phyloP scores from a whole-genome alignment of 2,797 vertebrate genomes.

The Chaunax sp. region DNA sequence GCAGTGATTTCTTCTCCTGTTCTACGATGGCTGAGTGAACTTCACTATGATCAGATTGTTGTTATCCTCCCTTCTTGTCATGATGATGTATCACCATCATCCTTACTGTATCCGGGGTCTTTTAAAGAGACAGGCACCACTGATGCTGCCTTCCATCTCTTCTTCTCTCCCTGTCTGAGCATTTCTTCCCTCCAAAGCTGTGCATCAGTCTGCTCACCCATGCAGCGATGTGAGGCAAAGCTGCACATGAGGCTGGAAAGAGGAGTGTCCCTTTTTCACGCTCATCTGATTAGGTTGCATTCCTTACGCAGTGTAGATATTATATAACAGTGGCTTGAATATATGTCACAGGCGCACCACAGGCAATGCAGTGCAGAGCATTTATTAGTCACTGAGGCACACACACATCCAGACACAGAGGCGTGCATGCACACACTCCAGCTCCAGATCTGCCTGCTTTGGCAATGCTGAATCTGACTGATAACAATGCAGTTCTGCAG shows the following conservation, averaged over 20 bases:
- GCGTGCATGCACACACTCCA: constrained; percentile 56
- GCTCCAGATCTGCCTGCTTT: constrained; percentile 67
- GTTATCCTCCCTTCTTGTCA: neutral
- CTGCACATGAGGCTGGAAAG: constrained; percentile 47
- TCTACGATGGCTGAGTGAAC: constrained; percentile 44
- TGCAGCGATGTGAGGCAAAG: constrained; percentile 50
- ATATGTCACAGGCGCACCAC: constrained; percentile 63
- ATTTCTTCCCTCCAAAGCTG: constrained; percentile 62
- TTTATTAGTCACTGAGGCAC: constrained; percentile 58
- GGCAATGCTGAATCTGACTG: constrained; percentile 78
- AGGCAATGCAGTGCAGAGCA: constrained; percentile 60
- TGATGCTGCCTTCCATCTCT: constrained; percentile 42
- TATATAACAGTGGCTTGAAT: constrained; percentile 74
- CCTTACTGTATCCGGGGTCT: constrained; percentile 22
- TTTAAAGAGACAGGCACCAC: constrained; percentile 73
- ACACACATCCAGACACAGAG: constrained; percentile 51
- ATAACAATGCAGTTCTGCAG: constrained; percentile 86
- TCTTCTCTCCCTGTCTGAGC: constrained; percentile 47
- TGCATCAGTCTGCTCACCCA: constrained; percentile 45
- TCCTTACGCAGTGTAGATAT: constrained; percentile 58
- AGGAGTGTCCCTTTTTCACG: constrained; percentile 38
- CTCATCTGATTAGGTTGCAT: constrained; percentile 44
- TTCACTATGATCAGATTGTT: constrained; percentile 17
- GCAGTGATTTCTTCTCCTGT: constrained; percentile 1
- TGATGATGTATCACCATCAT: constrained; percentile 38